A percentile compares a stretch with the other conserved stretches of the same genome.
Conservation (phyloP, 2,113 vertebrate genomes). For the Pantherophis guttatus region DNA sequence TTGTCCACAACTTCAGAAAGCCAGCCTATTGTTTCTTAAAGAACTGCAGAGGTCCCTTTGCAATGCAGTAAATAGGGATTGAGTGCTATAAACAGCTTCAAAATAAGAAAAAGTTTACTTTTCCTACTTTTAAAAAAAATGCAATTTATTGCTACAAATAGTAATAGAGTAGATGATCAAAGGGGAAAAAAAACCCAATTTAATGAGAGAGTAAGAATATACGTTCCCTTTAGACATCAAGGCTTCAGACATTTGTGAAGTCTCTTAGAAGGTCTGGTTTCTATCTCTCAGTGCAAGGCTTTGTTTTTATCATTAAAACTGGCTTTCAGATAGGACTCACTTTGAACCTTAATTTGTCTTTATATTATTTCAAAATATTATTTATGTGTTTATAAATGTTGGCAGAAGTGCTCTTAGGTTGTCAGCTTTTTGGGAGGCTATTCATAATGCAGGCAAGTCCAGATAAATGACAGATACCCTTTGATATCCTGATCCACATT, state of each 20-base stretch:
- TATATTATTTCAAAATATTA: constrained; percentile 59
- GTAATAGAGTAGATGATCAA: constrained; percentile 33
- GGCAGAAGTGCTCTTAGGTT: constrained; percentile 43
- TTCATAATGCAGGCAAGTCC: constrained; percentile 59
- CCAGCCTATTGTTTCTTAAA: constrained; percentile 29
- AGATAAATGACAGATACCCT: constrained; percentile 61
- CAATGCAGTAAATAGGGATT: constrained; percentile 23
- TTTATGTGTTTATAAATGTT: constrained; percentile 59
- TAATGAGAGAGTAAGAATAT: constrained; percentile 39
- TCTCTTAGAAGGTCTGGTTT: constrained; percentile 61
- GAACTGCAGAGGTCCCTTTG: not conserved
- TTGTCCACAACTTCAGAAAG: constrained; percentile 11
- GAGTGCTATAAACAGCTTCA: constrained; percentile 41
- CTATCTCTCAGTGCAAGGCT: constrained; percentile 46
- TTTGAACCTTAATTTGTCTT: constrained; percentile 70
- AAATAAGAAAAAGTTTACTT: constrained; percentile 53
- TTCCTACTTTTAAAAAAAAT: constrained; percentile 22
- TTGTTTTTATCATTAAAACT: constrained; percentile 48
- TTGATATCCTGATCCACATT: constrained; percentile 46
- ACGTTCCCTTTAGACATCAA: constrained; percentile 37
- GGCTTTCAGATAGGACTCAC: constrained; percentile 52
- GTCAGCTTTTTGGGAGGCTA: constrained; percentile 49
- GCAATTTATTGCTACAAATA: constrained; percentile 61
- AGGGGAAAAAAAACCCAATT: constrained; percentile 27
- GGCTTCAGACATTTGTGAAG: constrained; percentile 59